Evolutionary conservation across 2,113 vertebrate genomes (phyloP).

Genomic region (Oryzias woworae): DNA sequence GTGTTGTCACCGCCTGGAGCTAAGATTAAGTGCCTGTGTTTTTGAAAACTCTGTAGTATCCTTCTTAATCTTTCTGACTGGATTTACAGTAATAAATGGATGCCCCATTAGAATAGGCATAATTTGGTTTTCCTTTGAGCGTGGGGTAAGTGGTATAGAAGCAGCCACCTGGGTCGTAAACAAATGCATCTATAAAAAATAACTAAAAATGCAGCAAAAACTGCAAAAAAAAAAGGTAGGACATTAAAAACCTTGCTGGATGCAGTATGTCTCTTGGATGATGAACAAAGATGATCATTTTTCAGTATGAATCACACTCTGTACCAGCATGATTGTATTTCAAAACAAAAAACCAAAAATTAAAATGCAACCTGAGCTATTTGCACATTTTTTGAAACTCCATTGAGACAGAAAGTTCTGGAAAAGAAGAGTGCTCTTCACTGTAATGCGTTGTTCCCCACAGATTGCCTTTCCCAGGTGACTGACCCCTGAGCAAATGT

Average conservation of each 20-base stretch:
- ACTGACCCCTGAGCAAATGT: slow-evolving; percentile 65
- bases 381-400: slow-evolving; percentile 20
- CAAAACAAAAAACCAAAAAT: slow-evolving; percentile 17
- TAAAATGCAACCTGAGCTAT: slow-evolving; percentile 20
- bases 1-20: slow-evolving; percentile 25
- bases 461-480: slow-evolving; percentile 67
- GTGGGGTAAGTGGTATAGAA: neutral
- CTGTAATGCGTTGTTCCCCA: slow-evolving; percentile 50
- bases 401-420: slow-evolving; percentile 17
- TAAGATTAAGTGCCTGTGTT: slow-evolving; percentile 16
- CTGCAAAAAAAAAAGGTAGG: slow-evolving; percentile 1
- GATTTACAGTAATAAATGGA: slow-evolving; percentile 25
- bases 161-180: neutral
- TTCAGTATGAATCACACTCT: slow-evolving; percentile 15
- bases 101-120: slow-evolving; percentile 37
- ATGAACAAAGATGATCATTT: slow-evolving; percentile 20
- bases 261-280: slow-evolving; percentile 20
- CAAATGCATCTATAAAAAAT: neutral
- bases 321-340: slow-evolving; percentile 23
- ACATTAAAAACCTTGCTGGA: slow-evolving; percentile 9
- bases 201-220: slow-evolving; percentile 36
- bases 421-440: slow-evolving; percentile 47
- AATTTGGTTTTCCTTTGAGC: slow-evolving; percentile 33
- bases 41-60: slow-evolving; percentile 8
- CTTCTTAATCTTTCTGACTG: neutral